Evolutionary conservation across 1,140 invertebrate genomes (phyloP).

Genomic region (Pomacea maculata): DNA sequence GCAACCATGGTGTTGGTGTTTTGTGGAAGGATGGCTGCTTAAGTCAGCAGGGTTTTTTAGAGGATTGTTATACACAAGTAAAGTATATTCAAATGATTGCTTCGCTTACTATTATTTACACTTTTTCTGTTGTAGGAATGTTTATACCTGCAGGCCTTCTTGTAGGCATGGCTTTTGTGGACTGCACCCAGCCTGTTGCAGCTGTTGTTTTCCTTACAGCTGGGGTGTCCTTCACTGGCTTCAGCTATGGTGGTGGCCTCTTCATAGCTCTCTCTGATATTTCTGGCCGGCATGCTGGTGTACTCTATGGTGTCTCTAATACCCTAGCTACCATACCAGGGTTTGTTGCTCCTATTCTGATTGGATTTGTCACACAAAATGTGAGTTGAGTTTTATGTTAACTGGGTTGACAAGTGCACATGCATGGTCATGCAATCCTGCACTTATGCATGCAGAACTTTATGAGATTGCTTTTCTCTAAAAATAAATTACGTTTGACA

Average conservation of each 20-base stretch:
- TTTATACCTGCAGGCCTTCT: conserved; percentile 28
- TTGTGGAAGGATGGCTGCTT: too few species aligned
- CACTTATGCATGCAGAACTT: too few species aligned
- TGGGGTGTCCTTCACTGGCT: conserved; percentile 24
- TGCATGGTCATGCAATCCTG: too few species aligned
- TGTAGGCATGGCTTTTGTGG: conserved; percentile 26
- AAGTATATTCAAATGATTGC: too few species aligned
- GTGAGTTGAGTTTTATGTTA: conserved; percentile 34
- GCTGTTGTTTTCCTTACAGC: conserved; percentile 25
- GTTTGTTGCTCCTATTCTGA: conserved; percentile 54
- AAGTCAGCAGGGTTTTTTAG: too few species aligned
- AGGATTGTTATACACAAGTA: too few species aligned
- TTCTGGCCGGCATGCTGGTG: conserved; percentile 42
- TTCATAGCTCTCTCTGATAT: conserved; percentile 28
- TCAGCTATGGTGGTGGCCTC: conserved; percentile 29
- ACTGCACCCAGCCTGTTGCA: conserved; percentile 17
- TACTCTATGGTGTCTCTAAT: conserved; percentile 62
- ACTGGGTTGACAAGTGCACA: too few species aligned
- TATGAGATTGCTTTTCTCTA: too few species aligned
- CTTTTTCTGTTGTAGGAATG: too few species aligned
- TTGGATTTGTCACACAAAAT: conserved; percentile 48
- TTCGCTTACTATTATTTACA: too few species aligned
- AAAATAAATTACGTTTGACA: too few species aligned
- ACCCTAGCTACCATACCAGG: conserved; percentile 57
- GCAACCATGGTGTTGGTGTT: too few species aligned